These are phyloP conservation scores for Crotalus helleri DNA, from an alignment of 2,113 vertebrate species.

Conservation along the genomic window DNA sequence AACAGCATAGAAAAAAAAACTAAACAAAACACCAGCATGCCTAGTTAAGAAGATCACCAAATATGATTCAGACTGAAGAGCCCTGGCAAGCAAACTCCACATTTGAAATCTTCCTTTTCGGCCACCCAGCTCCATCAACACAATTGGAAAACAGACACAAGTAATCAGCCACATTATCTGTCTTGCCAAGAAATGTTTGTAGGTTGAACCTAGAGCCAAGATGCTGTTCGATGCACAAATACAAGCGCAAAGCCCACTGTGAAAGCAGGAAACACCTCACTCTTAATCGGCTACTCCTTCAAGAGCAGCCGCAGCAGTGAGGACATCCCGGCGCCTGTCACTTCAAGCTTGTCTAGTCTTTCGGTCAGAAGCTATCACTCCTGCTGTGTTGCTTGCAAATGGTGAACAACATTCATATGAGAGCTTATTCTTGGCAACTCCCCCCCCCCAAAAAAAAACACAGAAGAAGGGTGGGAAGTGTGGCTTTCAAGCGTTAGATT, in stretches of 20 bases:
- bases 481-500: not conserved
- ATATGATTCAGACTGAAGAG: not conserved
- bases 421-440: not conserved
- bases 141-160: not conserved
- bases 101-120: not conserved
- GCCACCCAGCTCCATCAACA: not conserved
- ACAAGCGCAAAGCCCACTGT: not conserved
- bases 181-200: constrained; percentile 31
- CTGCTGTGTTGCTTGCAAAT: not conserved
- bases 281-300: not conserved
- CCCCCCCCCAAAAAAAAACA: not conserved
- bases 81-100: not conserved
- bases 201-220: constrained; percentile 31
- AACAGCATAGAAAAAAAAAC: not conserved
- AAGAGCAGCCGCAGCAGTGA: not conserved
- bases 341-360: not conserved
- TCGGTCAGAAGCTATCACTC: not conserved
- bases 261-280: not conserved
- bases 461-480: not conserved
- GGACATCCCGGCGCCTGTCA: not conserved
- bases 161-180: not conserved
- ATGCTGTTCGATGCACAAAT: constrained; percentile 22
- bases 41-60: not conserved
- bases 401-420: too few species aligned
- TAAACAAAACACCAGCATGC: not conserved